These are phyloP conservation scores for Leucosticte australis DNA, from an alignment of 2,113 vertebrate species.

Conservation along the genomic window DNA sequence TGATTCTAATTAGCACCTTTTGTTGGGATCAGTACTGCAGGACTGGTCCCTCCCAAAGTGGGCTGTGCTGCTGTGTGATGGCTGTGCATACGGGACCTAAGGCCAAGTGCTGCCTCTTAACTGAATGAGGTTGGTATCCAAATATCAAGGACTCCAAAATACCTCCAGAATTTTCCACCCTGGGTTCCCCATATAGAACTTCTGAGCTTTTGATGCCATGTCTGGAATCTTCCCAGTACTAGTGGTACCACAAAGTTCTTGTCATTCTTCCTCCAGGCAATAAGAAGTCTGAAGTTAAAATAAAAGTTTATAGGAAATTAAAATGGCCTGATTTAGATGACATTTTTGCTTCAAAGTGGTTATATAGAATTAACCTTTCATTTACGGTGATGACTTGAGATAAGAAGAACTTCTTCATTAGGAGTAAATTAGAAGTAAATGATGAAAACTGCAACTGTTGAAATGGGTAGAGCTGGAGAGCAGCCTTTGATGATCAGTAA, in stretches of 20 bases:
- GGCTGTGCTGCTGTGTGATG: background rate
- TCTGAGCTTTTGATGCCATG: background rate
- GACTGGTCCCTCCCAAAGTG: background rate
- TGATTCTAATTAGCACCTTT: background rate
- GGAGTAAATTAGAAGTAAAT: background rate
- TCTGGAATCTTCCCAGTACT: background rate
- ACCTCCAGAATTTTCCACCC: fast-evolving
- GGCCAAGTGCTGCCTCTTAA: background rate
- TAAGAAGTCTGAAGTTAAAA: background rate
- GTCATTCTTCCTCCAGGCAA: background rate
- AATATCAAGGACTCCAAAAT: background rate
- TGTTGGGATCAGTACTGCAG: background rate
- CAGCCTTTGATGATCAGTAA: background rate
- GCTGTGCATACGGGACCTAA: background rate
- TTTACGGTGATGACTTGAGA: background rate
- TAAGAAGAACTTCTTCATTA: background rate
- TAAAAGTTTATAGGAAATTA: background rate
- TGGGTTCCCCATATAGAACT: background rate
- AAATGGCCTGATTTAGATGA: background rate
- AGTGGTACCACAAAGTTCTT: background rate
- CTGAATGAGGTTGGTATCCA: background rate
- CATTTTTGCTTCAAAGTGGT: background rate
- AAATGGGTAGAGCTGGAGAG: background rate
- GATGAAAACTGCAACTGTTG: background rate
- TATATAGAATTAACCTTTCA: background rate